Evolutionary conservation across 2,797 vertebrate genomes (phyloP).

Genomic region (Platyrinchus mystaceus): DNA sequence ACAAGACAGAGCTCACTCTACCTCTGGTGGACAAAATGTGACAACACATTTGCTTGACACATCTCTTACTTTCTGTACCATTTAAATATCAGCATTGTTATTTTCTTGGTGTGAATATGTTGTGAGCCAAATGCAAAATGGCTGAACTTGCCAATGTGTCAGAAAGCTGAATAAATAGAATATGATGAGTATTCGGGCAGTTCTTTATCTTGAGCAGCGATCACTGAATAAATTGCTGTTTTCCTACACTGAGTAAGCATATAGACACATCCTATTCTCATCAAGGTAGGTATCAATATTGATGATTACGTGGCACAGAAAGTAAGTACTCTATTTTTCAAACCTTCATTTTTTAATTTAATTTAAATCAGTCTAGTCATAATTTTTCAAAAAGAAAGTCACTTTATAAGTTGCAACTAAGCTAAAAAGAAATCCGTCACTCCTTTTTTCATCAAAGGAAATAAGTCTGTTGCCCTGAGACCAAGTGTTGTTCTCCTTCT

Average conservation of each 20-base stretch:
- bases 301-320: background rate
- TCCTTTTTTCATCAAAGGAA: background rate
- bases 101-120: background rate
- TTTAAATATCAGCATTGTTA: background rate
- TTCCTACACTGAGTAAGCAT: background rate
- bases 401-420: background rate
- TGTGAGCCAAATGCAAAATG: background rate
- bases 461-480: background rate
- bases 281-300: background rate
- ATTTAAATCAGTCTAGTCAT: background rate
- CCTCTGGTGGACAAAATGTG: slow-evolving; percentile 31
- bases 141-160: background rate
- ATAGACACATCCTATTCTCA: background rate
- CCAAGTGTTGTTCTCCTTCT: background rate
- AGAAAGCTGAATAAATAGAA: background rate
- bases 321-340: background rate
- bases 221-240: background rate
- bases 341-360: background rate
- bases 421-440: background rate
- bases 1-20: background rate
- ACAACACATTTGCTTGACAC: background rate
- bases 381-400: background rate
- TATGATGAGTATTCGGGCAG: background rate
- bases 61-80: background rate
- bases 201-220: background rate